Evolutionary conservation across 2,113 vertebrate genomes (phyloP).

Genomic region (Podilymbus podiceps): DNA sequence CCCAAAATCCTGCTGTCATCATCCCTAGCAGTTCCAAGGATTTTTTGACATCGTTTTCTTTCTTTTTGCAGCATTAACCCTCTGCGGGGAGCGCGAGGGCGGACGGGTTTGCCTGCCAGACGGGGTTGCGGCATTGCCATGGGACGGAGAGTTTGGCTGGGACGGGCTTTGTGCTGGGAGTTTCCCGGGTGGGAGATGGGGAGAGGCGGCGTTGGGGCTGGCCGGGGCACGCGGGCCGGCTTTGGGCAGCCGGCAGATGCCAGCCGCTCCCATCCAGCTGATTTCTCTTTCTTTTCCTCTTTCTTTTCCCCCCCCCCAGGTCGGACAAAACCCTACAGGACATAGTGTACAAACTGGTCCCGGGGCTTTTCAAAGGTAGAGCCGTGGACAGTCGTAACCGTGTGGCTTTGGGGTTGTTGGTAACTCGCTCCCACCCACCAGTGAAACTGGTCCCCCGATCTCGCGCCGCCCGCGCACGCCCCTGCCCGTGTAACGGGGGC

Average conservation of each 20-base stretch:
- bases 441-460: not conserved
- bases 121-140: fast-evolving
- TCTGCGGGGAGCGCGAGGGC: not conserved
- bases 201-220: fast-evolving
- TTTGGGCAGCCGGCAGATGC: not conserved
- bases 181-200: not conserved
- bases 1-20: not conserved
- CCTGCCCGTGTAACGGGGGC: not conserved
- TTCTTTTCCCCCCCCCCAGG: slow-evolving; percentile 58
- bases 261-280: not conserved
- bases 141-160: not conserved
- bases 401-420: not conserved
- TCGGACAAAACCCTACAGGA: slow-evolving; percentile 95
- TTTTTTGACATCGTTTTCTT: not conserved
- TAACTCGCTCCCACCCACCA: not conserved
- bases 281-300: not conserved
- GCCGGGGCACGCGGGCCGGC: not conserved
- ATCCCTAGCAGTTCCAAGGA: not conserved
- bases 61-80: not conserved
- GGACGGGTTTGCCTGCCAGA: not conserved
- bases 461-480: fast-evolving
- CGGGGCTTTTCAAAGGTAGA: slow-evolving; percentile 92
- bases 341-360: slow-evolving; percentile 93
- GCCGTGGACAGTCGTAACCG: fast-evolving
- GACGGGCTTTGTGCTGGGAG: not conserved